These are phyloP conservation scores for Tetragonisca angustula DNA, from an alignment of 2,888 invertebrate genomes.

Conservation along the genomic window DNA sequence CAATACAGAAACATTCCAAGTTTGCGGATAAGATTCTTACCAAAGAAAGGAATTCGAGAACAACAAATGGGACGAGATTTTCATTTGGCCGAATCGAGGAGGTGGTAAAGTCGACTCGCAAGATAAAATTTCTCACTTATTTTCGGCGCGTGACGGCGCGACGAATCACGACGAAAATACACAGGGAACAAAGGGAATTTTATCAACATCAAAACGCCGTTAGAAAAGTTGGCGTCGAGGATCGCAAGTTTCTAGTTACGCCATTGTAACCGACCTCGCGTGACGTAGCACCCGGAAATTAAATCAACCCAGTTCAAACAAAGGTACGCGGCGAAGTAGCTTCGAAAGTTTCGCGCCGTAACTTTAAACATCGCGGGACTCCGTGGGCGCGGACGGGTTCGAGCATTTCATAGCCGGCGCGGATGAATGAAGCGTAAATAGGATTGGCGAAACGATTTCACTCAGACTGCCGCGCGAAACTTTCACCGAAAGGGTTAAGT, in stretches of 20 bases:
- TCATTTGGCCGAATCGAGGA: background rate
- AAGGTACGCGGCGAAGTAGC: conserved; percentile 49
- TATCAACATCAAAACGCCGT: conserved; percentile 28
- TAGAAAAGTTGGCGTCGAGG: conserved; percentile 43
- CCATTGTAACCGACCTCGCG: conserved; percentile 53
- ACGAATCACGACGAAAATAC: background rate
- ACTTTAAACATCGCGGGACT: conserved; percentile 50
- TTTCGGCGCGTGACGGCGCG: background rate
- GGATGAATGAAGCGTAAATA: conserved; percentile 49
- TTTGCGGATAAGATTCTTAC: background rate
- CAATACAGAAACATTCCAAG: no score
- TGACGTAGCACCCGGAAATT: conserved; percentile 58
- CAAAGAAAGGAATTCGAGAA: background rate
- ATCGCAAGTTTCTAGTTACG: conserved; percentile 46
- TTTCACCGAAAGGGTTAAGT: conserved; percentile 8
- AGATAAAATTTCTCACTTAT: background rate
- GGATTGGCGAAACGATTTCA: conserved; percentile 38
- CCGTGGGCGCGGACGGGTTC: conserved; percentile 14
- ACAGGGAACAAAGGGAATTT: conserved; percentile 11
- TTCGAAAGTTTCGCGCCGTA: conserved; percentile 53
- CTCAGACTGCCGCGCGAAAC: conserved; percentile 24
- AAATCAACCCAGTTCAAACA: conserved; percentile 63
- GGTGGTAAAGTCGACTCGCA: background rate
- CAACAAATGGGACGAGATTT: background rate
- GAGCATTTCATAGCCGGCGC: conserved; percentile 35